Conservation (phyloP, 2,113 vertebrate species). For the Pantherophis guttatus region DNA sequence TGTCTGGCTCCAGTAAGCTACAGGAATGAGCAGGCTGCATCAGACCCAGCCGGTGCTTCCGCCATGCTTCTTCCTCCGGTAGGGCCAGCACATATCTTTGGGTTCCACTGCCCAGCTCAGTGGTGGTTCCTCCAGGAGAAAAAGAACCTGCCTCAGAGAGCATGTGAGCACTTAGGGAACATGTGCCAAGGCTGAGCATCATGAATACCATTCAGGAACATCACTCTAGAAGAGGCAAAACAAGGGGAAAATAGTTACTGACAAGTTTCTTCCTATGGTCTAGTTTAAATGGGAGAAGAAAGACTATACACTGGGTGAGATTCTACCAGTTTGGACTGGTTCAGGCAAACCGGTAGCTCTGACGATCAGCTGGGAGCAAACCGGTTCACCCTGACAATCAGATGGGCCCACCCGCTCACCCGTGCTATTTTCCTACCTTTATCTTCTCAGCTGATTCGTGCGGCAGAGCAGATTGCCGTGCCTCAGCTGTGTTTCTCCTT, state of each 20-base stretch:
- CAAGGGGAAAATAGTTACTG: constrained; percentile 35
- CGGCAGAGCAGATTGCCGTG: too few species aligned
- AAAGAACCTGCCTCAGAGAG: constrained; percentile 70
- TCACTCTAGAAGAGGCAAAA: constrained; percentile 74
- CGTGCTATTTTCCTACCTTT: too few species aligned
- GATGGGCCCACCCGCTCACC: too few species aligned
- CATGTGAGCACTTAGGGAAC: constrained; percentile 75
- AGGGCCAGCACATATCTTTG: constrained; percentile 73
- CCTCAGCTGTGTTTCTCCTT: too few species aligned
- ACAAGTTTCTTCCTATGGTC: rapidly evolving
- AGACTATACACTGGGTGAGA: not conserved
- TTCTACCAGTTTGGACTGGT: too few species aligned
- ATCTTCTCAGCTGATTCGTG: too few species aligned
- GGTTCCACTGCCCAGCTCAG: constrained; percentile 57
- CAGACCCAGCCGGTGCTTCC: constrained; percentile 74
- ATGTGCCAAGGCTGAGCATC: constrained; percentile 85
- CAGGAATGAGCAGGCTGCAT: constrained; percentile 71
- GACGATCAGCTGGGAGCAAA: too few species aligned
- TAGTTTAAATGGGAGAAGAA: not conserved
- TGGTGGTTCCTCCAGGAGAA: constrained; percentile 54
- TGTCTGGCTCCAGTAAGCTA: constrained; percentile 75
- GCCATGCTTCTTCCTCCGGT: constrained; percentile 82
- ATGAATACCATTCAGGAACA: constrained; percentile 74
- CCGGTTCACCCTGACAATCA: too few species aligned
- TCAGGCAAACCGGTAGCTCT: too few species aligned